Evolutionary conservation across 2,888 invertebrate species (phyloP).

Genomic region (Nomada lathburiana): DNA sequence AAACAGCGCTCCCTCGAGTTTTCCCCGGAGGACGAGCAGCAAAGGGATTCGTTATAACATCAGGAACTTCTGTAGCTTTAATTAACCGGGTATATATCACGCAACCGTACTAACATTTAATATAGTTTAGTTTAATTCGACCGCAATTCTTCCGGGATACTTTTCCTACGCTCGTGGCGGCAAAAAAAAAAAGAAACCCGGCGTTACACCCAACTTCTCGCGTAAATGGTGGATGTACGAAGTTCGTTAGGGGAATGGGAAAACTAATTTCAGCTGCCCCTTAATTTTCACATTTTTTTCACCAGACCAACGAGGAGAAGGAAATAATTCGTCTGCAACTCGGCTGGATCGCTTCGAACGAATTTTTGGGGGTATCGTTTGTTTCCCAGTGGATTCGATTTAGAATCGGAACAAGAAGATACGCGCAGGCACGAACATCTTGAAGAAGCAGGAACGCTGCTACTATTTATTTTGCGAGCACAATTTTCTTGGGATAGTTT

Average conservation of each 20-base stretch:
- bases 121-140: constrained; percentile 45
- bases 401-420: constrained; percentile 15
- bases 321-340: constrained; percentile 30
- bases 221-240: constrained; percentile 51
- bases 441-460: neutral
- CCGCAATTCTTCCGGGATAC: constrained; percentile 34
- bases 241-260: constrained; percentile 47
- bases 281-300: constrained; percentile 12
- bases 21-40: constrained; percentile 17
- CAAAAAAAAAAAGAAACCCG: neutral
- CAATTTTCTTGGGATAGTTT: neutral
- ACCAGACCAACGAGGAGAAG: neutral
- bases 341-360: constrained; percentile 19
- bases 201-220: constrained; percentile 38
- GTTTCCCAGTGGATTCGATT: constrained; percentile 15
- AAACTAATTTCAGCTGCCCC: constrained; percentile 41
- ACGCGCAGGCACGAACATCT: neutral
- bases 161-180: neutral
- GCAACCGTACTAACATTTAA: constrained; percentile 42
- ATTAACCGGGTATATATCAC: constrained; percentile 56
- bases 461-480: neutral
- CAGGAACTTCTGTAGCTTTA: constrained; percentile 49
- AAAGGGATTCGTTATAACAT: constrained; percentile 40
- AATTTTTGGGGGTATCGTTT: constrained; percentile 15
- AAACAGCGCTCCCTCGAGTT: constrained; percentile 22